A percentile compares a stretch with the other conserved stretches of the same genome.
phyloP scores from a whole-genome alignment of 2,888 invertebrate species.

The Caenorhabditis angaria region DNA sequence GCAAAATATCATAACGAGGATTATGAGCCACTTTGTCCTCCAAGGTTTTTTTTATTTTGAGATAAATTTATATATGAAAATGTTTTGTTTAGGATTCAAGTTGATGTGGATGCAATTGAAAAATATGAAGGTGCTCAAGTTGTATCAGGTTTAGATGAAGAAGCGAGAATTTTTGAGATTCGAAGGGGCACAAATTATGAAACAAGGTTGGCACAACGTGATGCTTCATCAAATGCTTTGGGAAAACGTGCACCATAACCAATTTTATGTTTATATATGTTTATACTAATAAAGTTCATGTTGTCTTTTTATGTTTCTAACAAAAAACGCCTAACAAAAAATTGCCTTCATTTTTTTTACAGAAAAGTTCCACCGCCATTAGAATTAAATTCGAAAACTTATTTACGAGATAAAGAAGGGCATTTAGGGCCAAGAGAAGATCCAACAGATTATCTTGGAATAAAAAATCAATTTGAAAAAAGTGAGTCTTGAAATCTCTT shows the following conservation, averaged over 20 bases:
- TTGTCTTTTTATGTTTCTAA: background rate
- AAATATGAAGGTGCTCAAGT: constrained; percentile 69
- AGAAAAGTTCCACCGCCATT: constrained; percentile 34
- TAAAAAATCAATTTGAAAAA: constrained; percentile 9
- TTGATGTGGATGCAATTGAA: constrained; percentile 70
- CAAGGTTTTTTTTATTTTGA: constrained; percentile 24
- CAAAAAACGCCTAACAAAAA: background rate
- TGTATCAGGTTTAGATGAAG: constrained; percentile 72
- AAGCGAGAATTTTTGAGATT: constrained; percentile 71
- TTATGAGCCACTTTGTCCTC: constrained; percentile 72
- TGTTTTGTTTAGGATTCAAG: constrained; percentile 31
- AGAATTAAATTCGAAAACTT: constrained; percentile 12
- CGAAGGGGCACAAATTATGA: constrained; percentile 47
- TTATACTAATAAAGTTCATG: constrained; percentile 7
- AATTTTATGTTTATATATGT: constrained; percentile 1
- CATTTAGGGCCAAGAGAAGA: constrained; percentile 35
- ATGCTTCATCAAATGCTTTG: constrained; percentile 32
- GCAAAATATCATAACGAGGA: constrained; percentile 74
- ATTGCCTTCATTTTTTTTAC: constrained; percentile 8
- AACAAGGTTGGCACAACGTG: constrained; percentile 45
- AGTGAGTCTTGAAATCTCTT: background rate
- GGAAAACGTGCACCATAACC: constrained; percentile 23
- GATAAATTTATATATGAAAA: no score
- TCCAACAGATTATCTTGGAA: constrained; percentile 40
- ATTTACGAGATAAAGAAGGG: constrained; percentile 17